Evolutionary conservation across 2,113 vertebrate species (phyloP).

Genomic region (Dendrocopos noguchii): DNA sequence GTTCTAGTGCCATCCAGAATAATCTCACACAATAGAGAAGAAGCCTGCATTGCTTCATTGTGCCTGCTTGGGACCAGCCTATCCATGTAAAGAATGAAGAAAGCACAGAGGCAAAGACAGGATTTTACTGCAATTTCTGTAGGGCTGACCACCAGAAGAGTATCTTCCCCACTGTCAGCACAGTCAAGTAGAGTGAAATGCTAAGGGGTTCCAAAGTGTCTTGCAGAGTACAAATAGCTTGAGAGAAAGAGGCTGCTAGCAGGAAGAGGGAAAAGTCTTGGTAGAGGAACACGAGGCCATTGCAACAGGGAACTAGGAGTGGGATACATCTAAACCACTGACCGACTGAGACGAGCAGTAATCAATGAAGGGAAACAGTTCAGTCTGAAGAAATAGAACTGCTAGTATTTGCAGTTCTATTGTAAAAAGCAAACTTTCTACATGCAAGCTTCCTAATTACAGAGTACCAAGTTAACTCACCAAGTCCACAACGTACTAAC

Average conservation of each 20-base stretch:
- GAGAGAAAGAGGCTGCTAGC: background rate
- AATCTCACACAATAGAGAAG: background rate
- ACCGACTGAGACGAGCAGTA: background rate
- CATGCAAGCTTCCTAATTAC: background rate
- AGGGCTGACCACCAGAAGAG: background rate
- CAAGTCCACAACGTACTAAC: background rate
- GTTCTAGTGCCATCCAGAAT: background rate
- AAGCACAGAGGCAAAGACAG: background rate
- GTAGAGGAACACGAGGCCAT: background rate
- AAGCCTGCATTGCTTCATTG: background rate
- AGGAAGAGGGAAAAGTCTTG: background rate
- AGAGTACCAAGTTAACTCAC: background rate
- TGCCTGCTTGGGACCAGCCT: background rate
- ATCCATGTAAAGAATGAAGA: background rate
- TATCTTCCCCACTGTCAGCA: background rate
- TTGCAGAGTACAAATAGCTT: background rate
- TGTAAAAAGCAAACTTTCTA: background rate
- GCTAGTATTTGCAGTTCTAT: background rate
- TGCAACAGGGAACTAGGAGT: background rate
- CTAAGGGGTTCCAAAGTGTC: background rate
- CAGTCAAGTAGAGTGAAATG: background rate
- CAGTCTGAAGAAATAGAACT: background rate
- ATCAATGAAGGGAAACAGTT: background rate
- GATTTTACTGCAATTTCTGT: background rate
- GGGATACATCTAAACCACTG: background rate